Evolutionary conservation across 2,797 vertebrate species (phyloP).

Genomic region (Arremon aurantiirostris): DNA sequence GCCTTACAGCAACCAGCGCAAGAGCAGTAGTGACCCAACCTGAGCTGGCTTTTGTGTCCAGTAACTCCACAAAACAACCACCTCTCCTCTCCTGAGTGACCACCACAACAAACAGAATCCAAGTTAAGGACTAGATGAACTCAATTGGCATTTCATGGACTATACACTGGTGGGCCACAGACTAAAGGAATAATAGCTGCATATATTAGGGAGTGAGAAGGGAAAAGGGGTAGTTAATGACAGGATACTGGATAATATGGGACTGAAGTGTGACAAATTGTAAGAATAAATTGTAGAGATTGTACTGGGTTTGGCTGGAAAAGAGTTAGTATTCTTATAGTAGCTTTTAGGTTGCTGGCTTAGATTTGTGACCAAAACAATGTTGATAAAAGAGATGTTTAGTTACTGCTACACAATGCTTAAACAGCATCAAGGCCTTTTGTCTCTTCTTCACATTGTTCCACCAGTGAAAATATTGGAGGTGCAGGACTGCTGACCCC

Average conservation of each 20-base stretch:
- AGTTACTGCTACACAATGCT: not conserved
- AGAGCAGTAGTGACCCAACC: not conserved
- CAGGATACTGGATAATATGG: not conserved
- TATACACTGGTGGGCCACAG: not conserved
- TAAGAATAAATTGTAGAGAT: not conserved
- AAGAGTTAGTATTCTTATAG: not conserved
- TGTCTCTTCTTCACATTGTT: not conserved
- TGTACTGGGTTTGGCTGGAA: not conserved
- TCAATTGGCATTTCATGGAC: not conserved
- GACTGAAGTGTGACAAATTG: not conserved
- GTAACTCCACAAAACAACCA: not conserved
- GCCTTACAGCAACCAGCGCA: not conserved
- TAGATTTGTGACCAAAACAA: not conserved
- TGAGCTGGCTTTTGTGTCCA: not conserved
- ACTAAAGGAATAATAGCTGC: not conserved
- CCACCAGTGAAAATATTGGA: not conserved
- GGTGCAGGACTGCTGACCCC: not conserved
- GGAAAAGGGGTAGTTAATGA: not conserved
- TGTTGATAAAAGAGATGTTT: not conserved
- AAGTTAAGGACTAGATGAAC: not conserved
- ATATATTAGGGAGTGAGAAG: not conserved
- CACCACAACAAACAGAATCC: not conserved
- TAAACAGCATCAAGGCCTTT: not conserved
- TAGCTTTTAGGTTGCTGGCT: not conserved
- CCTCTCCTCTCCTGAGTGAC: not conserved